Evolutionary conservation across 2,888 invertebrate species (phyloP).

Genomic region (Xiphydria camelus): DNA sequence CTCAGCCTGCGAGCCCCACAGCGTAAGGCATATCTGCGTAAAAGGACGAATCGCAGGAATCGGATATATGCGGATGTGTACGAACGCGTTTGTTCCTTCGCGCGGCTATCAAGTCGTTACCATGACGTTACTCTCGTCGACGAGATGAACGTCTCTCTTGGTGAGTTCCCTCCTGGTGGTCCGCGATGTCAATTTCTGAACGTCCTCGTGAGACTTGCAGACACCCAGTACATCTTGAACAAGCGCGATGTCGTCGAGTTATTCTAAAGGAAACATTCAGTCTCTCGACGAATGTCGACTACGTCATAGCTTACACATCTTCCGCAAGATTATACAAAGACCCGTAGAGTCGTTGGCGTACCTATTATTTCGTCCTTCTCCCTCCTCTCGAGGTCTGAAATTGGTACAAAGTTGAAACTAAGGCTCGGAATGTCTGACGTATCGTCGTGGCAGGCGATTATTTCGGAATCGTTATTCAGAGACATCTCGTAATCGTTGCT

Average conservation of each 20-base stretch:
- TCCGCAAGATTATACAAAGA: background rate
- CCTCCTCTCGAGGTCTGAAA: slow-evolving; percentile 71
- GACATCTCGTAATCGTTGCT: slow-evolving; percentile 98
- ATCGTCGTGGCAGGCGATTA: slow-evolving; percentile 56
- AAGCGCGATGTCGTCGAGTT: too few relatives aligned
- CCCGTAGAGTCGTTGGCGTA: slow-evolving; percentile 52
- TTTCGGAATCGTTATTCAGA: slow-evolving; percentile 73
- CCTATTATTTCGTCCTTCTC: slow-evolving; percentile 73
- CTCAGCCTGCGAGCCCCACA: slow-evolving; percentile 92
- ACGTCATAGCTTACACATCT: slow-evolving; percentile 6
- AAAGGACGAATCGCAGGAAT: too few relatives aligned
- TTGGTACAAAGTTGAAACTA: slow-evolving; percentile 58
- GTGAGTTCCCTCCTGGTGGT: slow-evolving; percentile 80
- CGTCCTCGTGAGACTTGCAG: slow-evolving; percentile 73
- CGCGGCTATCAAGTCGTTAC: too few relatives aligned
- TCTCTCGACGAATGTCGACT: too few relatives aligned
- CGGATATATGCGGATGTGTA: too few relatives aligned
- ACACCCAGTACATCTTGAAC: slow-evolving; percentile 85
- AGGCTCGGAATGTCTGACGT: slow-evolving; percentile 72
- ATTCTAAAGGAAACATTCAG: too few relatives aligned
- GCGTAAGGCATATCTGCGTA: slow-evolving; percentile 74
- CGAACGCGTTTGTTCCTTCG: too few relatives aligned
- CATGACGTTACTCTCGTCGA: slow-evolving; percentile 81
- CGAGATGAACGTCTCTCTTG: slow-evolving; percentile 85
- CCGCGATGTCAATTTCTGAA: slow-evolving; percentile 73